Percentiles rank a stretch among this genome's conserved stretches.
Evolutionary conservation across 2,888 invertebrate genomes (phyloP).

Genomic region (Nebria brevicollis): DNA sequence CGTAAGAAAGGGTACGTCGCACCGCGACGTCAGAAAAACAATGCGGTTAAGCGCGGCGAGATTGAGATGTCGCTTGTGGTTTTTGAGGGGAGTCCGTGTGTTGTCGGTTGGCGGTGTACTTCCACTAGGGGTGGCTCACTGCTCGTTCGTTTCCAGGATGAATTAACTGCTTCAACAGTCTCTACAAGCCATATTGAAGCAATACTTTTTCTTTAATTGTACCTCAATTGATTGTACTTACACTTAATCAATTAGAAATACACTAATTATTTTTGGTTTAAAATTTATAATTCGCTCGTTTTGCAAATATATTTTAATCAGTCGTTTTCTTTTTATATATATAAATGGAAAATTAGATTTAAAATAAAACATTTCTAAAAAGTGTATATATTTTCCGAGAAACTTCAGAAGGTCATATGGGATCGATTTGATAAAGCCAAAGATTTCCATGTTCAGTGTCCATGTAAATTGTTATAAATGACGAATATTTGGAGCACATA

Average conservation of each 20-base stretch:
- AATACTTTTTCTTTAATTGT: neutral
- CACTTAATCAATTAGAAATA: neutral
- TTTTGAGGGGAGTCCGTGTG: neutral
- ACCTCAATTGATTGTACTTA: no score
- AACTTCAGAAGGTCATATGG: neutral
- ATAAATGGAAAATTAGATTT: no score
- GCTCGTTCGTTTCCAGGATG: slow-evolving; percentile 19
- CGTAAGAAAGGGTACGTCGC: slow-evolving; percentile 9
- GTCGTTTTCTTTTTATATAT: no score
- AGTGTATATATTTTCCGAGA: neutral
- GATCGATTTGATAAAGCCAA: neutral
- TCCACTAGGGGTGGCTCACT: neutral
- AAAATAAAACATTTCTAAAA: no score
- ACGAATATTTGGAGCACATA: slow-evolving; percentile 34
- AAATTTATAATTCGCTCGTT: no score
- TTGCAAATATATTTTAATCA: no score
- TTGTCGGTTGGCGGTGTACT: neutral
- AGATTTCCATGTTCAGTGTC: slow-evolving; percentile 14
- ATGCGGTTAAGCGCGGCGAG: slow-evolving; percentile 7
- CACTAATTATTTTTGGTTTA: no score
- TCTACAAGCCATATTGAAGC: neutral
- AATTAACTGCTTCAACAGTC: slow-evolving; percentile 33
- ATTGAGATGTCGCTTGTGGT: slow-evolving; percentile 36
- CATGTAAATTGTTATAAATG: slow-evolving; percentile 45
- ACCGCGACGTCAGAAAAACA: slow-evolving; percentile 5